phyloP scores from a whole-genome alignment of 2,888 invertebrate species.

The Apodemia hepburni region DNA sequence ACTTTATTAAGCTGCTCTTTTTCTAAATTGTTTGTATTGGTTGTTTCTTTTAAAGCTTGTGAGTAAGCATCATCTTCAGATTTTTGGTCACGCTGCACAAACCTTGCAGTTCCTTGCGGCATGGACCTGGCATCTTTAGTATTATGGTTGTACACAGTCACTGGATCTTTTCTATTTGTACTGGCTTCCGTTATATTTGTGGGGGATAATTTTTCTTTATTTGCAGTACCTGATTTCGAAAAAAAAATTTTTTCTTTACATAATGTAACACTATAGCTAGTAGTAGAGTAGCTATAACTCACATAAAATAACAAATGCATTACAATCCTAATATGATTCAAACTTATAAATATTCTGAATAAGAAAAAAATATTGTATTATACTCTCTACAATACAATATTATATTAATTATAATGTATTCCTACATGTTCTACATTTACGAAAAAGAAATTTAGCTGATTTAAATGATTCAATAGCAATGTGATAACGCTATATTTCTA shows the following conservation, averaged over 20 bases:
- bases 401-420: no score
- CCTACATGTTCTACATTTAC: no score
- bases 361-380: no score
- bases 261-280: no score
- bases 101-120: slow-evolving; percentile 39
- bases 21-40: slow-evolving; percentile 31
- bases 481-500: background rate
- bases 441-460: no score
- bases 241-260: no score
- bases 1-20: slow-evolving; percentile 44
- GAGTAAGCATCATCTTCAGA: slow-evolving; percentile 61
- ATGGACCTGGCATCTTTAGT: slow-evolving; percentile 53
- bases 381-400: no score
- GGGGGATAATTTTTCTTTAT: slow-evolving; percentile 38
- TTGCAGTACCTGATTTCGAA: slow-evolving; percentile 34
- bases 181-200: slow-evolving; percentile 34
- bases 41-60: slow-evolving; percentile 53
- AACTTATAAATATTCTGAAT: no score
- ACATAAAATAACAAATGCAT: no score
- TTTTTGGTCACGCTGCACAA: slow-evolving; percentile 50
- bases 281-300: no score
- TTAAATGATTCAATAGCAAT: no score
- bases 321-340: no score
- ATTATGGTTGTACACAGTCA: slow-evolving; percentile 60
- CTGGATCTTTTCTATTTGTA: slow-evolving; percentile 44